Conservation (phyloP, 2,888 invertebrate genomes). For the Kuschelorhynchus macadamiae region DNA sequence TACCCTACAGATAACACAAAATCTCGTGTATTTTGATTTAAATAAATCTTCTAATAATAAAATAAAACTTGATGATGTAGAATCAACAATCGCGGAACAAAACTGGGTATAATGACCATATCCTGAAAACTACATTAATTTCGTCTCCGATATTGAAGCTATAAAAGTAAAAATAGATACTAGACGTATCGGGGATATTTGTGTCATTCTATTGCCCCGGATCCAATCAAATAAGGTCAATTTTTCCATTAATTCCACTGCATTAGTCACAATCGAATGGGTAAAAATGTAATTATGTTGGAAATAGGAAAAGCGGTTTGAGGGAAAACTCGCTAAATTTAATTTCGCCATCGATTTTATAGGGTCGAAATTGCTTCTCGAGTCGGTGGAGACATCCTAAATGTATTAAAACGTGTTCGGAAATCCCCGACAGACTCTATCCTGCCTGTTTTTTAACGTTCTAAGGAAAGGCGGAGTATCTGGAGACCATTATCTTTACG, state of each 20-base stretch:
- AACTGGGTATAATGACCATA: too few species aligned
- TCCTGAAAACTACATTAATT: too few species aligned
- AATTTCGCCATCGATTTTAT: slow-evolving; percentile 27
- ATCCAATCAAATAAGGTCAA: slow-evolving; percentile 19
- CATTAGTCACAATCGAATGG: slow-evolving; percentile 31
- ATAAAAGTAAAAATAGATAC: too few species aligned
- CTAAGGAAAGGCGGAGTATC: neutral
- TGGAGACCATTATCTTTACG: slow-evolving; percentile 16
- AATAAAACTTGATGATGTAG: too few species aligned
- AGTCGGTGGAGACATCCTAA: slow-evolving; percentile 11
- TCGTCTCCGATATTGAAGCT: too few species aligned
- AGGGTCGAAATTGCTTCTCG: slow-evolving; percentile 15
- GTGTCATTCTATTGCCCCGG: neutral
- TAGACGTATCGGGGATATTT: too few species aligned
- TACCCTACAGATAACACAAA: too few species aligned
- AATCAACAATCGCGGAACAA: too few species aligned
- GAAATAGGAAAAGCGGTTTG: slow-evolving; percentile 22
- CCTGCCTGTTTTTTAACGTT: slow-evolving; percentile 5
- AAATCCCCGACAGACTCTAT: slow-evolving; percentile 11
- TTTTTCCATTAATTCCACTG: slow-evolving; percentile 24
- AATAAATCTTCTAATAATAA: too few species aligned
- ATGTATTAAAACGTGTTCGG: slow-evolving; percentile 25
- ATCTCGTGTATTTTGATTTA: too few species aligned
- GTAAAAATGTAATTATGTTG: slow-evolving; percentile 37
- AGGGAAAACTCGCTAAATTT: slow-evolving; percentile 29